Percentiles rank a stretch among this genome's conserved stretches.
Conservation (phyloP, 2,113 vertebrate genomes). For the Pyrgilauda ruficollis region DNA sequence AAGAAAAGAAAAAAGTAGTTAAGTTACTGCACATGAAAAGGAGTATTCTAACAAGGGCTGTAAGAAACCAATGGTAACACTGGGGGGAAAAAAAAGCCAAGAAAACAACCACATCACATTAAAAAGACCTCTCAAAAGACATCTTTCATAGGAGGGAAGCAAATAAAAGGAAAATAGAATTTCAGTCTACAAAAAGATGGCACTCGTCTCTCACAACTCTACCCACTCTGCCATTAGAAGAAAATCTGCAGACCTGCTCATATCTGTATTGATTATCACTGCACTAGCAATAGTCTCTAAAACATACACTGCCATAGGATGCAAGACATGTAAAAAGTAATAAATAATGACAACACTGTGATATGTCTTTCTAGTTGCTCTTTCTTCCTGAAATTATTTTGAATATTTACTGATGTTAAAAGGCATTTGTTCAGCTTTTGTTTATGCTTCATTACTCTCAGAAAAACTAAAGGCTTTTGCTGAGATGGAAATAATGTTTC, state of each 20-base stretch:
- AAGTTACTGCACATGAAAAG: not conserved
- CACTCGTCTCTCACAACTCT: not conserved
- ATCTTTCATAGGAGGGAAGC: not conserved
- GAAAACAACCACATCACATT: not conserved
- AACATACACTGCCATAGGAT: not conserved
- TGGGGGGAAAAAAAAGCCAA: not conserved
- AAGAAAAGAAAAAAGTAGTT: not conserved
- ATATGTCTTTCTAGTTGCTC: not conserved
- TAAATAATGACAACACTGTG: not conserved
- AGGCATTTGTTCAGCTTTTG: conserved; percentile 4
- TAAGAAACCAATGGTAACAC: not conserved
- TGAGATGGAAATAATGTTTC: not conserved
- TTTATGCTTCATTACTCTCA: not conserved
- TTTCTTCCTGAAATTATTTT: conserved; percentile 8
- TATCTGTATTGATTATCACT: not conserved
- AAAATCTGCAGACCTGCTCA: not conserved
- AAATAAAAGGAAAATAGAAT: not conserved
- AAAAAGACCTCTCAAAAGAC: not conserved
- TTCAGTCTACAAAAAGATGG: not conserved
- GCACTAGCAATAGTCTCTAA: not conserved
- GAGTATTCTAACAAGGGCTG: not conserved
- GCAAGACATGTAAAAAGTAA: not conserved
- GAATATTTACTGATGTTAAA: not conserved
- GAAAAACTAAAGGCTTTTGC: conserved; percentile 2
- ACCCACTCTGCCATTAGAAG: not conserved